Base-by-base conservation (phyloP, 2,113 vertebrate genomes). In the Sinosuthora webbiana region DNA sequence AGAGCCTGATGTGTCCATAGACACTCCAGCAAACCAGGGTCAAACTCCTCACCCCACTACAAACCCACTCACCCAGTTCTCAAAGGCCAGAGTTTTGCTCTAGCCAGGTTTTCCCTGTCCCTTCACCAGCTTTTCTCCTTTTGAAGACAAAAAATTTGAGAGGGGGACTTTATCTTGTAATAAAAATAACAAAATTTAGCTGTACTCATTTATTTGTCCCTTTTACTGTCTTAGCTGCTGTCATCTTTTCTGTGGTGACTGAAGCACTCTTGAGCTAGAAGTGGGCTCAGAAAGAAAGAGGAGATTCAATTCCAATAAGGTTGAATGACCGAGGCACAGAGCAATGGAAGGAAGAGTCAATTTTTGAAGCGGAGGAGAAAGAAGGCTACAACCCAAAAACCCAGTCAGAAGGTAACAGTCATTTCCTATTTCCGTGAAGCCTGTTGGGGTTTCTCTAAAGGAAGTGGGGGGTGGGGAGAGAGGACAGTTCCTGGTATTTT, bases 401-500 rank as follows among this genome's bases (percentile, higher is more conserved):
- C 73, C 49, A 81, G 7, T 50, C 55, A 67, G 52, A 77, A 92
- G 92, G 90, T 71, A 87, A 83, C 39, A 92, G 83, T 95, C 88
- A 92, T 93, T 90, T 96, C 83, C 88, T 93, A 64, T 70, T 87
- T 90, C 92, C 93, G 39, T 77, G 68, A 93, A 93, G 56, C 31
- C 35, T 90, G n/a, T 13, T 92, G 73, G 73, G 83, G 93, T 93
- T 97, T 94, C 64, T 94, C 57, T 94, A 80, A 82, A 89, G 88
- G 92, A 95, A 90, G 55, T 52, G 3, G 67, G 70, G 55, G 73
- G 20, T 90, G 76, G 86, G 35, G 89, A 90, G 39, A 77, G 45
- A 91, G 50, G 87, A 89, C 75, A 75, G 90, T 93, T 96, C 73
- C 90, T 84, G 76, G 94, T 94, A 90, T 95, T 93, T 94, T 94